Evolutionary conservation across 2,113 vertebrate genomes (phyloP).

Genomic region (Coturnix japonica): DNA sequence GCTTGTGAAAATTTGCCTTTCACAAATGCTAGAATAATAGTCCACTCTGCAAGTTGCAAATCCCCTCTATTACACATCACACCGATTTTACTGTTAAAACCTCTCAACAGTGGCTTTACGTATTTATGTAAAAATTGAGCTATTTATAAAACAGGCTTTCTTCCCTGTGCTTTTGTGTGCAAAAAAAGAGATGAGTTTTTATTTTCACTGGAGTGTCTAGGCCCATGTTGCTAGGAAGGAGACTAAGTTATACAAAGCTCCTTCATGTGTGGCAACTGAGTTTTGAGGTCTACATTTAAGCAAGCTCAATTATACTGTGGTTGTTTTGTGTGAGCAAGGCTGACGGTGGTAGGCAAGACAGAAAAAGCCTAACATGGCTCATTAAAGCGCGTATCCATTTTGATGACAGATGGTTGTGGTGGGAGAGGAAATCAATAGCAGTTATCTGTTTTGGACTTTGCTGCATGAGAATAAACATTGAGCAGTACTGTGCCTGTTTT

Average conservation of each 20-base stretch:
- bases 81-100: not conserved
- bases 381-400: not conserved
- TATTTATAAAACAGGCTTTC: not conserved
- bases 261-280: not conserved
- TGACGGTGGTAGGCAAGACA: not conserved
- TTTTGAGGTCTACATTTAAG: not conserved
- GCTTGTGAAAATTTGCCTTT: not conserved
- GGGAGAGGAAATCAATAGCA: not conserved
- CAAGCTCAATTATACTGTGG: not conserved
- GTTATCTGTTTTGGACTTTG: not conserved
- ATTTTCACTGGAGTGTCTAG: not conserved
- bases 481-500: not conserved
- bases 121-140: not conserved
- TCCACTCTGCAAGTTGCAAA: not conserved
- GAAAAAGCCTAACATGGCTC: not conserved
- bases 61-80: not conserved
- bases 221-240: not conserved
- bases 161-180: not conserved
- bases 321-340: not conserved
- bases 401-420: not conserved
- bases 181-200: not conserved
- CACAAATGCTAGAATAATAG: not conserved
- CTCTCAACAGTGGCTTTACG: not conserved
- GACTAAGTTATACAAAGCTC: accelerated
- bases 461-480: not conserved